A percentile compares a stretch with the other conserved stretches of the same genome.
Conservation (phyloP, 2,797 vertebrate genomes). For the Neosilurus mollespiculum region DNA sequence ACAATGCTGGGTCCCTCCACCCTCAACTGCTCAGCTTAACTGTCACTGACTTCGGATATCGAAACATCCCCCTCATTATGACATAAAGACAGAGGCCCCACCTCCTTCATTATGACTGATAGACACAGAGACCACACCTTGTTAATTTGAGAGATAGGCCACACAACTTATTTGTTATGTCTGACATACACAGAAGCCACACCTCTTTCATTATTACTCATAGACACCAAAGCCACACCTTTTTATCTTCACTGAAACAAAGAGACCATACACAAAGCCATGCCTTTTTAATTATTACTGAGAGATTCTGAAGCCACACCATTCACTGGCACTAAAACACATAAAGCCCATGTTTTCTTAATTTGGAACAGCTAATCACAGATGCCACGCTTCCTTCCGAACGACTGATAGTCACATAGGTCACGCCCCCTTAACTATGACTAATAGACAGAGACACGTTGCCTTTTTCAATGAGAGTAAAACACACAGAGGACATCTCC, state of each 20-base stretch:
- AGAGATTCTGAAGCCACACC: neutral
- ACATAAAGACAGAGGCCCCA: neutral
- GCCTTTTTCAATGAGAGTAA: neutral
- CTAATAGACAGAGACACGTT: too few species aligned
- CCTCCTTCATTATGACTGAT: neutral
- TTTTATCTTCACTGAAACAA: too few species aligned
- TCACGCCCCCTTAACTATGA: neutral
- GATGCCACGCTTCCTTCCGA: neutral
- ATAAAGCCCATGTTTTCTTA: neutral
- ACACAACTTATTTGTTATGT: neutral
- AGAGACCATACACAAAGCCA: neutral
- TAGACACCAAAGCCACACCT: too few species aligned
- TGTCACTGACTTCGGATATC: neutral
- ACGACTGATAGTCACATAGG: neutral
- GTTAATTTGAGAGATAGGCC: too few species aligned
- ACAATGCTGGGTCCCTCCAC: neutral
- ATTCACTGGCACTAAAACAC: too few species aligned
- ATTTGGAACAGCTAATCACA: neutral
- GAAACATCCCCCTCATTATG: neutral
- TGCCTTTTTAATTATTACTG: neutral
- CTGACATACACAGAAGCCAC: neutral
- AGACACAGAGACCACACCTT: neutral
- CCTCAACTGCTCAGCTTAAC: neutral
- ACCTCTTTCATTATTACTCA: neutral
- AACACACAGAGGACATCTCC: neutral